Conservation (phyloP, 2,113 vertebrate species). For the Bothrops jararaca region DNA sequence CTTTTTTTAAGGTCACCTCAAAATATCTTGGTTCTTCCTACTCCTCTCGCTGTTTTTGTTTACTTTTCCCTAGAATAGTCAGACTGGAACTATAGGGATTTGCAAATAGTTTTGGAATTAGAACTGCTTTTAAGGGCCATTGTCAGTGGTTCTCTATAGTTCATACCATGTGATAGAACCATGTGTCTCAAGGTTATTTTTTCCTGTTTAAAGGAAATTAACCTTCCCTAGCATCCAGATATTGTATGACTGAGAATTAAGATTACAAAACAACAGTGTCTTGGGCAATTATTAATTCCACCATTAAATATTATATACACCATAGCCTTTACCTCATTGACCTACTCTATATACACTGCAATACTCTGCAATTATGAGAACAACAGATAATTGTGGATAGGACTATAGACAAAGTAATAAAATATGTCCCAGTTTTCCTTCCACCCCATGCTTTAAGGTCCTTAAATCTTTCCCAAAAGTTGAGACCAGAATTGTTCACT, state of each 20-base stretch:
- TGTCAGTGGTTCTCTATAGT: background rate
- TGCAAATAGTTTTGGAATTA: background rate
- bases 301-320: background rate
- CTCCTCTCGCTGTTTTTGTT: background rate
- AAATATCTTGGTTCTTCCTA: background rate
- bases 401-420: background rate
- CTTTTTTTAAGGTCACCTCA: background rate
- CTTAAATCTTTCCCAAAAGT: background rate
- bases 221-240: background rate
- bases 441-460: background rate
- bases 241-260: background rate
- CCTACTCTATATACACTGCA: background rate
- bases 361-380: background rate
- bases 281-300: constrained; percentile 1
- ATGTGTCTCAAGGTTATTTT: background rate
- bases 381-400: background rate
- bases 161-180: background rate
- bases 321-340: background rate
- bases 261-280: background rate
- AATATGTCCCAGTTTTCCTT: background rate
- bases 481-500: background rate
- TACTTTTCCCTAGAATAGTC: background rate
- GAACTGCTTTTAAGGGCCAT: background rate
- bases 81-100: background rate
- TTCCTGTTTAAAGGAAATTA: background rate